phyloP scores from a whole-genome alignment of 2,888 invertebrate species.

The Xestia sexstrigata region DNA sequence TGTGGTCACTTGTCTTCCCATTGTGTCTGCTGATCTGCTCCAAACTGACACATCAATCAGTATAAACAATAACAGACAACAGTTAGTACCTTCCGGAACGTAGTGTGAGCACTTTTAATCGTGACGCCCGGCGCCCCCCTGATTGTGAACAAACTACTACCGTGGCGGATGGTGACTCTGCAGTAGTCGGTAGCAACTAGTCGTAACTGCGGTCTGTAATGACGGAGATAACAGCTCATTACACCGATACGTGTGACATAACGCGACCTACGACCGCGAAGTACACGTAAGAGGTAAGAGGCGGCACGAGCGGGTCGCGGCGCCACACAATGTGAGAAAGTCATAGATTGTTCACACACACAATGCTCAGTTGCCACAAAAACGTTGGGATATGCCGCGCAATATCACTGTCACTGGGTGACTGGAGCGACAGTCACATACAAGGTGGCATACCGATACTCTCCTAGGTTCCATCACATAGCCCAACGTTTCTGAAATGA shows the following conservation, averaged over 20 bases:
- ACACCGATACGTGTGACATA: slow-evolving; percentile 39
- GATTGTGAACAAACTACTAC: slow-evolving; percentile 1
- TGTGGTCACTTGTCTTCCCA: not conserved
- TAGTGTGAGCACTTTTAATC: not conserved
- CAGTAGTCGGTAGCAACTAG: slow-evolving; percentile 8
- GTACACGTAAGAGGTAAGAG: slow-evolving; percentile 30
- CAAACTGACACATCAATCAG: not conserved
- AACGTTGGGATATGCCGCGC: slow-evolving; percentile 24
- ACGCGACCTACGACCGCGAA: slow-evolving; percentile 12
- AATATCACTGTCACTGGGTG: slow-evolving; percentile 64
- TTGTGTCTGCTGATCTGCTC: not conserved
- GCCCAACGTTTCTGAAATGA: not conserved
- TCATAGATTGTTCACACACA: slow-evolving; percentile 48
- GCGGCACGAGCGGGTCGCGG: not conserved
- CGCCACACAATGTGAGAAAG: slow-evolving; percentile 50
- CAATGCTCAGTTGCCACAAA: slow-evolving; percentile 40
- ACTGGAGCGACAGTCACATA: slow-evolving; percentile 28
- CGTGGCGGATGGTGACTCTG: slow-evolving; percentile 27
- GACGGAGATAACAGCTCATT: slow-evolving; percentile 27
- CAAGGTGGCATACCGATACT: not conserved
- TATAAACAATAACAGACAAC: slow-evolving; percentile 1
- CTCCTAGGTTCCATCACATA: not conserved
- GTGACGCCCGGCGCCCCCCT: not conserved
- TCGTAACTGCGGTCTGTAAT: slow-evolving; percentile 2
- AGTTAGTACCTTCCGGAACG: not conserved